These are phyloP conservation scores for Sinocyclocheilus anshuiensis DNA, from an alignment of 2,113 vertebrate species.

Conservation along the genomic window DNA sequence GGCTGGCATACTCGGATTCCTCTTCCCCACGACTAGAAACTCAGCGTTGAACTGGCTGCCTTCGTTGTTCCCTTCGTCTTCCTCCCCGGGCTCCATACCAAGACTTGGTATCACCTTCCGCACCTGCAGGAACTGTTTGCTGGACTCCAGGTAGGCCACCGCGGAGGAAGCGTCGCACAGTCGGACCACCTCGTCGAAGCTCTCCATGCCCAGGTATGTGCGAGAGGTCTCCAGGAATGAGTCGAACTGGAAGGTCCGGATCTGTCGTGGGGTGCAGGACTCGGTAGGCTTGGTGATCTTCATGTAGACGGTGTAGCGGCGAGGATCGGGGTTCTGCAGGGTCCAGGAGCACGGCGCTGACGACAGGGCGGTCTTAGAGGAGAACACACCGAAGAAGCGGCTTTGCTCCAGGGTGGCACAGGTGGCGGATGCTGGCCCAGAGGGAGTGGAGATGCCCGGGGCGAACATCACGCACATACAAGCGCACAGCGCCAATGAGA, in stretches of 20 bases:
- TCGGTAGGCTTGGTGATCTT: constrained; percentile 88
- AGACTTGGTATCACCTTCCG: constrained; percentile 75
- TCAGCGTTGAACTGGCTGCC: constrained; percentile 89
- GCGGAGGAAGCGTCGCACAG: constrained; percentile 86
- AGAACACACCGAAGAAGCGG: constrained; percentile 95
- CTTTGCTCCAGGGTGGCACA: constrained; percentile 94
- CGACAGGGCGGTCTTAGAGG: constrained; percentile 83
- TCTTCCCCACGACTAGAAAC: constrained; percentile 94
- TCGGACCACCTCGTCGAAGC: constrained; percentile 89
- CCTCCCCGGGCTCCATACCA: constrained; percentile 60
- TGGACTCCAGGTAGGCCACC: constrained; percentile 89
- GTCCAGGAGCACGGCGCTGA: constrained; percentile 91
- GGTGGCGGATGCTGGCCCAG: constrained; percentile 80
- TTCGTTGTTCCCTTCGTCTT: constrained; percentile 59
- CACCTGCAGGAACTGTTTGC: constrained; percentile 92
- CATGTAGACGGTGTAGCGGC: constrained; percentile 96
- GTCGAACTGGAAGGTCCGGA: constrained; percentile 96
- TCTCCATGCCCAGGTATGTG: constrained; percentile 97
- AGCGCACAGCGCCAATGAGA: constrained; percentile 63
- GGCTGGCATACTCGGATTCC: constrained; percentile 92
- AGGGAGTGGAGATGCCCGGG: constrained; percentile 70
- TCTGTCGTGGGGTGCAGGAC: constrained; percentile 80
- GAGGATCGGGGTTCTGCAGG: constrained; percentile 95
- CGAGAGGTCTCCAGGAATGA: constrained; percentile 96
- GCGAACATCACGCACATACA: constrained; percentile 63